These are phyloP conservation scores for Leptopilina drosophilae DNA, from an alignment of 2,888 invertebrate genomes.

Conservation along the genomic window DNA sequence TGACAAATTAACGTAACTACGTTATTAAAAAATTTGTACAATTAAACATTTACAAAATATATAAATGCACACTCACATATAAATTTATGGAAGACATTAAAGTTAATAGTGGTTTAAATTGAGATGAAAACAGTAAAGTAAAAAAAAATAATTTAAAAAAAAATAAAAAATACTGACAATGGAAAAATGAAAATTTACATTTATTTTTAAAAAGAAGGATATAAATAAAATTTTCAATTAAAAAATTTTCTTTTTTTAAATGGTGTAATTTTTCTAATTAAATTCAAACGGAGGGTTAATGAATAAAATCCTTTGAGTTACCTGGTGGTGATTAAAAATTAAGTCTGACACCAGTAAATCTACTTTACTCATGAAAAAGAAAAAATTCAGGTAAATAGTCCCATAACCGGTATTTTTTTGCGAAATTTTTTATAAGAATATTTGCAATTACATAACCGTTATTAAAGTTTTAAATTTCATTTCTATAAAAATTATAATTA, in stretches of 20 bases:
- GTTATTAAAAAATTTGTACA: slow-evolving; percentile 7
- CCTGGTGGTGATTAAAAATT: slow-evolving; percentile 11
- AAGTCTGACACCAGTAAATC: slow-evolving; percentile 44
- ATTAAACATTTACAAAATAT: background rate
- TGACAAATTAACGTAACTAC: background rate
- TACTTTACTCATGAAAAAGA: no score
- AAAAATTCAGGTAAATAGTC: no score
- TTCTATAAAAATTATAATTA: no score
- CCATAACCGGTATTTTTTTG: no score
- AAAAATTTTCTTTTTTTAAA: no score
- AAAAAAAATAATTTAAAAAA: no score
- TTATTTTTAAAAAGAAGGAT: background rate
- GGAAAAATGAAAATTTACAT: no score
- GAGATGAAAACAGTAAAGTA: no score
- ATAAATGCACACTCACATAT: background rate
- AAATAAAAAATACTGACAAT: no score
- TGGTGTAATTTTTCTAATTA: background rate
- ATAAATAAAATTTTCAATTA: no score
- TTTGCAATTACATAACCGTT: no score
- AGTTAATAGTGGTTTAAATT: background rate
- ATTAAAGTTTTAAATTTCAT: no score
- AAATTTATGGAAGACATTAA: background rate
- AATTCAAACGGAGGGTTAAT: background rate
- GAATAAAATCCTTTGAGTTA: slow-evolving; percentile 4
- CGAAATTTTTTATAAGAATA: background rate